Evolutionary conservation across 2,113 vertebrate genomes (phyloP), one percentile per base, ranked within the genome.

Genomic region (Grammomys surdaster): DNA sequence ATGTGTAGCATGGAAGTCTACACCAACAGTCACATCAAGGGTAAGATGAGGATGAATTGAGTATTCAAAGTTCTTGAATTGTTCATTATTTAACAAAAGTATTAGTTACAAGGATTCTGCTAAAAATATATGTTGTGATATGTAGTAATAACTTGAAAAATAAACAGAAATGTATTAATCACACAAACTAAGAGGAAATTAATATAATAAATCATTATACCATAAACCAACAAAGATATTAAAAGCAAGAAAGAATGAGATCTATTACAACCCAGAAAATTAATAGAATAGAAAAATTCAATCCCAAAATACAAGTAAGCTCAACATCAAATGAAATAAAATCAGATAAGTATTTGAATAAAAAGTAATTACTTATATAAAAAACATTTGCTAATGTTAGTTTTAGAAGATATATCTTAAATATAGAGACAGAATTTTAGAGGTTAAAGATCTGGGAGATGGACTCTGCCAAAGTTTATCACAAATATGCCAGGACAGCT

Each of bases 271-370:
- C 22, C 24, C 24, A 84, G 33, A 72, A 95, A 89, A 73, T 3
- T 81, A 75, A 56, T 36, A 87, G 40, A 58, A 86, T 14, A 91
- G 43, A 43, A 43, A 17, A 87, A 89, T 48, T 96, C 73, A 93
- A 89, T 8, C 6, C 33, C 54, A 48, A 93, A 75, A 80, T 58
- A 46, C 31, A 22, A 80, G 1, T 54, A 85, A 84, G 1, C 2
- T 69, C 48, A 80, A 54, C 48, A 76, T 93, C 14, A 86, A 51
- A 93, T 87, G 77, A 95, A 85, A 78, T 54, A 65, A 75, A 85
- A 88, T 70, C 20, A 93, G n/a, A 63, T 85, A 80, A 93, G 65
- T 78, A 82, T n/a, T 93, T 36, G 6, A 95, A 69, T 92, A 95
- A 96, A 88, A 95, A 90, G 8, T 84, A 9, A 58, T 51, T 89